Base-by-base conservation (phyloP, 2,113 vertebrate species). In the Setophaga coronata region DNA sequence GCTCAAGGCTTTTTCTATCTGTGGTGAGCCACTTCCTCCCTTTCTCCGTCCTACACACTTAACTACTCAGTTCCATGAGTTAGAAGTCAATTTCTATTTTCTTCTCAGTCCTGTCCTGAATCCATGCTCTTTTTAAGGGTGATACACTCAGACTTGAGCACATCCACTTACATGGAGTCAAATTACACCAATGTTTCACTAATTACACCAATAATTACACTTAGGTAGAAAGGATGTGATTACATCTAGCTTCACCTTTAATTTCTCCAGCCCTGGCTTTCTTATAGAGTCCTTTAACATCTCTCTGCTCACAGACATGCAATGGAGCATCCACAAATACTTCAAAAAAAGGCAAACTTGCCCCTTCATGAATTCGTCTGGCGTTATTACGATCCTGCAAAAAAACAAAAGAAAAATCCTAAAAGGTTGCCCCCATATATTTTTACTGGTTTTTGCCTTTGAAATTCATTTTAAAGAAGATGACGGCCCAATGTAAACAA, bases 201-300 rank as follows among this genome's bases (percentile, higher is more conserved):
- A 36, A 36, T 36, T 36, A 60, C 23, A 60, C 10, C n/a, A 36
- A 60, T 60, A 60, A 36, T 60, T 36, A 60, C 57, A 36, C 29
- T 65, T 86, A 53, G 9, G 29, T 14, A 87, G 42, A 82, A 88
- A 82, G 9, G 18, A 26, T 12, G 21, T 51, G 15, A 94, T 67
- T 33, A 86, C 31, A 57, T 36, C 28, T 53, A 74, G 19, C 26
- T 87, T 91, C 87, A 99, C 99, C 99, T 99, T 98, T 99, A 96
- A 99, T 99, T 97, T 99, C 99, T 74, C 99, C 99, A 23, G 99
- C 99, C 93, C 99, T 98, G 57, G 99, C 99, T 97, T 98, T 99
- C 97, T 99, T 99, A 96, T 99, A 99, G 26, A 99, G 98, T 18
- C 99, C 99, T 95, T 99, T 99, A 65, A 99, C 99, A 56, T 99